These are phyloP conservation scores for Bombus breviceps DNA, from an alignment of 1,140 invertebrate species.

Conservation along the genomic window DNA sequence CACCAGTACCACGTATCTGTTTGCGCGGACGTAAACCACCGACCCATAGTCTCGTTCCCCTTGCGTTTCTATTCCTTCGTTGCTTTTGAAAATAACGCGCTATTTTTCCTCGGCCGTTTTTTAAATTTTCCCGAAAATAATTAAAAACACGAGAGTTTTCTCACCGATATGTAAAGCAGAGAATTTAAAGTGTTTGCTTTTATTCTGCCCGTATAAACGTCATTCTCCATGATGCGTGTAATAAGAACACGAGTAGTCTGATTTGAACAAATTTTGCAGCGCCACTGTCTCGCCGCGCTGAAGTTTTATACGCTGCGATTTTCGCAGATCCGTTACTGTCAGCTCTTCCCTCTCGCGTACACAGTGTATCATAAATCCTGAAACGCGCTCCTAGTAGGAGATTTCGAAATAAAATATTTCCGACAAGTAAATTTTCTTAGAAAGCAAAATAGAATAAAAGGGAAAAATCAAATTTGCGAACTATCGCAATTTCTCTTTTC, in stretches of 20 bases:
- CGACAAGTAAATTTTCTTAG: neutral
- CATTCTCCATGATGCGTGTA: neutral
- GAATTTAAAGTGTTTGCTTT: neutral
- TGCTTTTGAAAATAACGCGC: conserved; percentile 16
- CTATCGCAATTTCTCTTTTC: neutral
- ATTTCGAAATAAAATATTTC: neutral
- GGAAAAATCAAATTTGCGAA: too few species aligned
- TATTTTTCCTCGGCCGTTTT: too few species aligned
- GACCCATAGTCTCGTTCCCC: conserved; percentile 1
- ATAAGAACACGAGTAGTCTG: neutral
- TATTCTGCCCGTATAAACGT: neutral
- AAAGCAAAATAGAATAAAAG: neutral
- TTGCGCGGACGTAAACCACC: conserved; percentile 39
- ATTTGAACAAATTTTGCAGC: conserved; percentile 30
- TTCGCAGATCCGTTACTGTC: conserved; percentile 21
- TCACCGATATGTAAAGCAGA: neutral
- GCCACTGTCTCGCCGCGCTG: neutral
- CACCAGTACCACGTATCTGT: conserved; percentile 33
- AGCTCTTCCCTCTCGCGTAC: neutral
- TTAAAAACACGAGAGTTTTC: neutral
- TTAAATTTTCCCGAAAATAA: neutral
- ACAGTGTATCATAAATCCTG: conserved; percentile 25
- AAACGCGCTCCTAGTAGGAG: neutral
- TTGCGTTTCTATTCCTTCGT: neutral
- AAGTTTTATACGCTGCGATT: neutral